phyloP scores from a whole-genome alignment of 2,888 invertebrate genomes.

The Argyresthia albistria region DNA sequence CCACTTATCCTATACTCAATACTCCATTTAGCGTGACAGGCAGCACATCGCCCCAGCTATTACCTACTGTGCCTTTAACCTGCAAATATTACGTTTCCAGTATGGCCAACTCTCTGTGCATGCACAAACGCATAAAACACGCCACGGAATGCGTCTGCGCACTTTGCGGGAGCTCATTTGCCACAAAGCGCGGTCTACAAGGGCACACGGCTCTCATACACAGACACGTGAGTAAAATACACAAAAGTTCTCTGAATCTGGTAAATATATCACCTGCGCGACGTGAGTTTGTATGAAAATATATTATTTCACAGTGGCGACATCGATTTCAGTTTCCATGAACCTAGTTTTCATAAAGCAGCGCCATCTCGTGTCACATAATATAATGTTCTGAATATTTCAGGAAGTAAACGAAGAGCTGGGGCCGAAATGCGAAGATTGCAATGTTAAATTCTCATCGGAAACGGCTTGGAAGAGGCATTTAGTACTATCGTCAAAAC shows the following conservation, averaged over 20 bases:
- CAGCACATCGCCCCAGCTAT: no score
- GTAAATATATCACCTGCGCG: not conserved
- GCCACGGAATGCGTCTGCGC: constrained; percentile 22
- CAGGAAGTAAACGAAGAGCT: constrained; percentile 23
- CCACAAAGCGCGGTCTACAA: constrained; percentile 18
- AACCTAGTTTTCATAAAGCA: no score
- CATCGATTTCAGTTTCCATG: no score
- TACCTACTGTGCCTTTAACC: no score
- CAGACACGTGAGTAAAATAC: constrained; percentile 8
- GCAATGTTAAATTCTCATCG: constrained; percentile 19
- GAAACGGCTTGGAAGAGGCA: constrained; percentile 24
- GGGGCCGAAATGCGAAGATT: constrained; percentile 23
- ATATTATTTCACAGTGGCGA: no score
- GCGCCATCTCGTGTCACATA: no score
- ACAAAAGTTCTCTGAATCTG: no score
- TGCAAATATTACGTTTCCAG: constrained; percentile 11
- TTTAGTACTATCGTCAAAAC: constrained; percentile 21
- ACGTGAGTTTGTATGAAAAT: not conserved
- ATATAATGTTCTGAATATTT: not conserved
- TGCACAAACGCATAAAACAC: constrained; percentile 25
- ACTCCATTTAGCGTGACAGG: no score
- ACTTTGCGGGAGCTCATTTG: constrained; percentile 22
- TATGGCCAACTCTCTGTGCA: constrained; percentile 24
- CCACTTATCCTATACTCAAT: no score
- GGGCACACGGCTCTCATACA: constrained; percentile 22